These are phyloP conservation scores for Nowickia ferox DNA, from an alignment of 2,888 invertebrate genomes.

Conservation along the genomic window DNA sequence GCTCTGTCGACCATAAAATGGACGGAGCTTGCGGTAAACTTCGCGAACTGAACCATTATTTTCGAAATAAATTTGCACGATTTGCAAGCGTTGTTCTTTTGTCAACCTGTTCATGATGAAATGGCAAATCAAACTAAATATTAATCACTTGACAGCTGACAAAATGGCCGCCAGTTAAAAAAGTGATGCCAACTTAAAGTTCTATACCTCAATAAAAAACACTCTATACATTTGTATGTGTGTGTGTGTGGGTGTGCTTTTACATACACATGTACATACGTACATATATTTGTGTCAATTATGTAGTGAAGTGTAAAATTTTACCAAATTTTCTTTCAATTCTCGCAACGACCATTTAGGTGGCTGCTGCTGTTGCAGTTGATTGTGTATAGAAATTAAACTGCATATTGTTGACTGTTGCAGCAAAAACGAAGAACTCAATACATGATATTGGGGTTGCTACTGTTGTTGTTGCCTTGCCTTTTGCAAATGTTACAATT, in stretches of 20 bases:
- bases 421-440: neutral
- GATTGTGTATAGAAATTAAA: conserved; percentile 35
- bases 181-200: no score
- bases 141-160: no score
- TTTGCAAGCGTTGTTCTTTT: no score
- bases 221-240: conserved; percentile 17
- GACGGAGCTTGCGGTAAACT: no score
- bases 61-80: no score
- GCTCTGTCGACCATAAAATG: no score
- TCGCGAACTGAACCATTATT: no score
- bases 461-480: neutral
- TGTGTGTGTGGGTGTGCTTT: neutral
- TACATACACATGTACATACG: neutral
- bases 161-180: no score
- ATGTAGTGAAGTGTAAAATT: conserved; percentile 62
- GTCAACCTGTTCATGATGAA: no score
- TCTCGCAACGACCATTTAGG: conserved; percentile 45
- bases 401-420: conserved; percentile 5
- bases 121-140: no score
- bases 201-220: no score
- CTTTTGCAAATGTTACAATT: conserved; percentile 17
- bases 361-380: conserved; percentile 57
- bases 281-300: conserved; percentile 30
- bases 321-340: conserved; percentile 58
- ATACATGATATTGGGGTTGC: conserved; percentile 31